Conservation (phyloP, 2,113 vertebrate genomes). For the Atractosteus spatula region DNA sequence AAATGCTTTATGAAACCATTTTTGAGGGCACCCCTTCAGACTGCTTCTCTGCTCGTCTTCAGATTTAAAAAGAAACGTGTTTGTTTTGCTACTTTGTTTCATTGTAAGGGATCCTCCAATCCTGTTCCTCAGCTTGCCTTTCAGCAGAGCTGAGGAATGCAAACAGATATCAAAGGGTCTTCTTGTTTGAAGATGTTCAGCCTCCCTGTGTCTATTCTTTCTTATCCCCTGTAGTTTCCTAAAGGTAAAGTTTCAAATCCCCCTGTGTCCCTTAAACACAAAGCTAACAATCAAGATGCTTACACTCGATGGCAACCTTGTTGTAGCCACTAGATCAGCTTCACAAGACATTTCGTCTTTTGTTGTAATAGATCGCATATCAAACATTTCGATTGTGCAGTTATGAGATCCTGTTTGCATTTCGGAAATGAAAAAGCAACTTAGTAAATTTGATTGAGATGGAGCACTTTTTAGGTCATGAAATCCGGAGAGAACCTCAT, state of each 20-base stretch:
- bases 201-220: constrained; percentile 45
- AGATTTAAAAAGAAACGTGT: constrained; percentile 52
- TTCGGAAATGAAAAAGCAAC: too few species aligned
- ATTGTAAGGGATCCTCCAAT: constrained; percentile 53
- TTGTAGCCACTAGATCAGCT: neutral
- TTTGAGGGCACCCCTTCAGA: constrained; percentile 25
- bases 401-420: constrained; percentile 37
- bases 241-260: constrained; percentile 45
- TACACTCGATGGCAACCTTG: constrained; percentile 9
- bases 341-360: neutral
- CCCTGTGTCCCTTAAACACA: constrained; percentile 13
- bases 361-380: neutral
- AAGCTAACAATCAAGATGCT: constrained; percentile 3
- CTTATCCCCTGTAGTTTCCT: constrained; percentile 39
- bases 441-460: too few species aligned
- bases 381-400: constrained; percentile 38
- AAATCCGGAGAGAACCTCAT: too few species aligned
- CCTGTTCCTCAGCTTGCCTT: constrained; percentile 54
- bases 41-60: constrained; percentile 31
- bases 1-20: too few species aligned
- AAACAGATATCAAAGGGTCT: constrained; percentile 65
- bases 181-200: constrained; percentile 54
- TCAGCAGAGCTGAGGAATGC: constrained; percentile 63
- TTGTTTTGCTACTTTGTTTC: constrained; percentile 54
- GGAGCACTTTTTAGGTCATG: too few species aligned